phyloP scores from a whole-genome alignment of 2,113 vertebrate species.

The Condylura cristata region DNA sequence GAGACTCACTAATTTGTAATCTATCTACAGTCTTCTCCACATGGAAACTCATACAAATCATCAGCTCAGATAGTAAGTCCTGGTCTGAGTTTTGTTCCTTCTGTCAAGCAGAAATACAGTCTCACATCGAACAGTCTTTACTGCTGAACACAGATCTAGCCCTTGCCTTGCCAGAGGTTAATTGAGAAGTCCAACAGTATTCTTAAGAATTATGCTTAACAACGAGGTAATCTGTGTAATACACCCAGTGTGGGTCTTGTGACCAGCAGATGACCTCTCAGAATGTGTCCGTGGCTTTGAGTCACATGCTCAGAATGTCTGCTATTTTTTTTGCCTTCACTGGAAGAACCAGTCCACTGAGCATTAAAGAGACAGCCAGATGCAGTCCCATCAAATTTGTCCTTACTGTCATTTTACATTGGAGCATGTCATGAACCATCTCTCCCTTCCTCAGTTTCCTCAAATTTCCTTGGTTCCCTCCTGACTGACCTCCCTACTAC shows the following conservation, averaged over 20 bases:
- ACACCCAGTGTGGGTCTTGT: not conserved
- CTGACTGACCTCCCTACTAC: not conserved
- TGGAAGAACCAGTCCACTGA: not conserved
- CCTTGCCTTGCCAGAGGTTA: not conserved
- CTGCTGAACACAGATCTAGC: not conserved
- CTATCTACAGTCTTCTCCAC: not conserved
- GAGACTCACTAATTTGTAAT: not conserved
- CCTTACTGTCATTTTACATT: not conserved
- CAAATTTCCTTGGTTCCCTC: not conserved
- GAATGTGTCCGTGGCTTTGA: not conserved
- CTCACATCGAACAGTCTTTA: not conserved
- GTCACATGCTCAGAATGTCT: not conserved
- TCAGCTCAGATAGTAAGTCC: not conserved
- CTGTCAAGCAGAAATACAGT: not conserved
- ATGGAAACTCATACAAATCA: not conserved
- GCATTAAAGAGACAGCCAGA: not conserved
- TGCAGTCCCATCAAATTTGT: not conserved
- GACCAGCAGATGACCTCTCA: slow-evolving; percentile 23
- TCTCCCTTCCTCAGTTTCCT: not conserved
- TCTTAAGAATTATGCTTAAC: not conserved
- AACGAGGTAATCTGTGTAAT: not conserved
- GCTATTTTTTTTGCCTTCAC: not conserved
- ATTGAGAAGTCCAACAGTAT: not conserved
- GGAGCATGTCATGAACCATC: not conserved
- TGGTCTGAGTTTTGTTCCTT: not conserved